Conservation (phyloP, 2,113 vertebrate genomes). For the Cryptomyrus ogoouensis region DNA sequence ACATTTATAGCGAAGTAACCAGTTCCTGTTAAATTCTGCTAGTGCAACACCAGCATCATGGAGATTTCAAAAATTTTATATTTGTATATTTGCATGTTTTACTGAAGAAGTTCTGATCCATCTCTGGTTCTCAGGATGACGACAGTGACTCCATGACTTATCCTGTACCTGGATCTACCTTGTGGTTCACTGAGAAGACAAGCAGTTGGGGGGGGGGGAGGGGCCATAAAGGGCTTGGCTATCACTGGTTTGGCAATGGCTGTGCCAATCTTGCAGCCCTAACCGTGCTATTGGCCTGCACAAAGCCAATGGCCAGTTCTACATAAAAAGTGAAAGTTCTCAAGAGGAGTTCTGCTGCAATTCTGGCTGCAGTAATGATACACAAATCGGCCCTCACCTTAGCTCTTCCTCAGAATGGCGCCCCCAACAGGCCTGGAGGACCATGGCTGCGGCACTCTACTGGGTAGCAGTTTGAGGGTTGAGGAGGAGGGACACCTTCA, state of each 20-base stretch:
- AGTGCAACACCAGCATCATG: too few relatives aligned
- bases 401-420: neutral
- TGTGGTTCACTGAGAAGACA: neutral
- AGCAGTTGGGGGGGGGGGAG: neutral
- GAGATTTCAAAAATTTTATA: neutral
- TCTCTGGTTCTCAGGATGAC: neutral
- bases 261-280: neutral
- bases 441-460: neutral
- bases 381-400: neutral
- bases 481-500: constrained; percentile 15
- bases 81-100: neutral
- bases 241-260: neutral
- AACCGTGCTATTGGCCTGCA: neutral
- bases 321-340: neutral
- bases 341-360: neutral
- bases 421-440: neutral
- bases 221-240: neutral
- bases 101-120: neutral
- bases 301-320: neutral
- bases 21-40: neutral
- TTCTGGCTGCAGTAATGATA: neutral
- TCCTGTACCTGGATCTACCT: neutral
- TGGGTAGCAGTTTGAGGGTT: neutral
- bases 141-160: neutral
- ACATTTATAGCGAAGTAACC: neutral